Evolutionary conservation across 2,888 invertebrate genomes (phyloP).

Genomic region (Pherbina coryleti): DNA sequence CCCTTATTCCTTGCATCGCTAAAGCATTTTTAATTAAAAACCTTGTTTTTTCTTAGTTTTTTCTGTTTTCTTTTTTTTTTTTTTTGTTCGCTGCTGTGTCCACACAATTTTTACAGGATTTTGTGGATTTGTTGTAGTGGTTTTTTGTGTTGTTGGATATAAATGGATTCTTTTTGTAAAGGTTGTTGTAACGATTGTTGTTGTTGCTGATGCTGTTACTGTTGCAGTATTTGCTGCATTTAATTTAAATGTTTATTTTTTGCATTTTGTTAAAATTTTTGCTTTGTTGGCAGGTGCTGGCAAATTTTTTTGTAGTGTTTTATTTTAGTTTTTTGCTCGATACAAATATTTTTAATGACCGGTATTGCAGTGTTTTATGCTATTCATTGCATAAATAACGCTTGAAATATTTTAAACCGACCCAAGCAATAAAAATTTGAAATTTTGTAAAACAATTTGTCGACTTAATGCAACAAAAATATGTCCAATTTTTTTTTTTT

Average conservation of each 20-base stretch:
- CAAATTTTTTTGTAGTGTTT: too few species aligned
- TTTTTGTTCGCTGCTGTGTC: constrained; percentile 4
- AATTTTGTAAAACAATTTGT: too few species aligned
- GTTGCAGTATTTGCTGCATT: neutral
- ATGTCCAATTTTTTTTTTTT: too few species aligned
- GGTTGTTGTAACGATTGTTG: neutral
- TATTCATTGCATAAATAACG: neutral
- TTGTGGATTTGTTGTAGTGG: neutral
- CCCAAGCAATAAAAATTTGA: too few species aligned
- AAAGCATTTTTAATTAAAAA: constrained; percentile 35
- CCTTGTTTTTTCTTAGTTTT: constrained; percentile 10
- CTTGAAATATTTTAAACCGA: neutral
- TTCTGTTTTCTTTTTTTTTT: neutral
- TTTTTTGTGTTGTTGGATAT: neutral
- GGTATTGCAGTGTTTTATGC: neutral
- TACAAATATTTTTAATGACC: too few species aligned
- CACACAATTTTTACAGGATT: constrained; percentile 12
- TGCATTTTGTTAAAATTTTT: neutral
- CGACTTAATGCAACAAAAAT: too few species aligned
- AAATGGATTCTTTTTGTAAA: neutral
- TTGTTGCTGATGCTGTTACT: neutral
- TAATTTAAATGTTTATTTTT: neutral
- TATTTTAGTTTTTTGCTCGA: too few species aligned
- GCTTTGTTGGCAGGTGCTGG: neutral
- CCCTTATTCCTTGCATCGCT: constrained; percentile 1